Percentiles rank a stretch among this genome's conserved stretches.
These are phyloP conservation scores for Campylomormyrus tamandua DNA, from an alignment of 2,113 vertebrate species.

Conservation along the genomic window DNA sequence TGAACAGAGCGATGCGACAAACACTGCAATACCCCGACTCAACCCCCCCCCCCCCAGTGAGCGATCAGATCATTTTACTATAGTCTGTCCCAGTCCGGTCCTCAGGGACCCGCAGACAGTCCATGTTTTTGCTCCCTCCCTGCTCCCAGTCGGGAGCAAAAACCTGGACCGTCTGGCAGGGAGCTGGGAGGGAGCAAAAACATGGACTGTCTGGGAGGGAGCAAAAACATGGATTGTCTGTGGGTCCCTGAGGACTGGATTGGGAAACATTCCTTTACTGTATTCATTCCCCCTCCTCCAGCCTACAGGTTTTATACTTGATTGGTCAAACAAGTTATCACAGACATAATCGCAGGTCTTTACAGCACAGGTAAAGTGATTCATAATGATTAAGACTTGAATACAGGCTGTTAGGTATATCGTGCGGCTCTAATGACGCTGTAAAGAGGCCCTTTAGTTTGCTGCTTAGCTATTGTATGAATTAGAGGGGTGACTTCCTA, in stretches of 20 bases:
- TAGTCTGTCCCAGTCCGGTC: not conserved
- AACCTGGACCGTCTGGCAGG: not conserved
- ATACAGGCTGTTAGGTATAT: not conserved
- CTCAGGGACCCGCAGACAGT: not conserved
- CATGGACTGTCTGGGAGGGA: not conserved
- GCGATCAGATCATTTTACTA: not conserved
- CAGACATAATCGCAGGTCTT: not conserved
- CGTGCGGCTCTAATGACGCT: slow-evolving; percentile 5
- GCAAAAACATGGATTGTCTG: not conserved
- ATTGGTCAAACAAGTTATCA: not conserved
- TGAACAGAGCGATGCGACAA: slow-evolving; percentile 30
- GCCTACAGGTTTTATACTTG: not conserved
- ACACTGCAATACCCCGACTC: not conserved
- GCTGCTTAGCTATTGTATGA: slow-evolving; percentile 39
- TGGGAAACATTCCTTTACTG: not conserved
- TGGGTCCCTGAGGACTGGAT: not conserved
- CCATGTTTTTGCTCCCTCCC: not conserved
- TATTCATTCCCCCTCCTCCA: not conserved
- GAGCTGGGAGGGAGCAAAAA: not conserved
- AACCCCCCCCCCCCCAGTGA: not conserved
- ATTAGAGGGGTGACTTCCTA: slow-evolving; percentile 50
- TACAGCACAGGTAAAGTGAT: not conserved
- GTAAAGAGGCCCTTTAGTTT: slow-evolving; percentile 26
- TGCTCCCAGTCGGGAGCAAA: not conserved
- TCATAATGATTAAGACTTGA: not conserved